phyloP scores from a whole-genome alignment of 1,140 invertebrate species.

The Fopius arisanus region DNA sequence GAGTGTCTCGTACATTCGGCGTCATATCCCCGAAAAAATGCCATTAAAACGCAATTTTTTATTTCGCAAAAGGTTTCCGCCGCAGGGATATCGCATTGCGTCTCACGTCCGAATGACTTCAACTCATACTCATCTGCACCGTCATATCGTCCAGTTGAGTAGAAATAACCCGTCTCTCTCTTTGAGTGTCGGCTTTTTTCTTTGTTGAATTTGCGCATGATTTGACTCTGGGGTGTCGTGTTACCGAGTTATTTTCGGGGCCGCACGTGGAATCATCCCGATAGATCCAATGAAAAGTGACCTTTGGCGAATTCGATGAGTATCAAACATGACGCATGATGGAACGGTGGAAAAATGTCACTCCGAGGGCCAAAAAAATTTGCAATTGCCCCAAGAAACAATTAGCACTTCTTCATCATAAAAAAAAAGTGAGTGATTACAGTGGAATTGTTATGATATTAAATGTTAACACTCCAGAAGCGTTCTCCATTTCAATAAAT shows the following conservation, averaged over 20 bases:
- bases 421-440: no score
- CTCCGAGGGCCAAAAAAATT: neutral
- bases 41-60: neutral
- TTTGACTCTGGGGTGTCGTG: constrained; percentile 54
- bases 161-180: constrained; percentile 34
- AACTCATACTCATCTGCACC: constrained; percentile 41
- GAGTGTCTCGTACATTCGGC: neutral
- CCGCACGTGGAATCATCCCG: constrained; percentile 45
- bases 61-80: constrained; percentile 26
- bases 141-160: constrained; percentile 41
- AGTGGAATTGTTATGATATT: no score
- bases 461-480: no score
- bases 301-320: neutral
- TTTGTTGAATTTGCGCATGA: constrained; percentile 61
- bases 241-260: constrained; percentile 58
- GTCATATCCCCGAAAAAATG: constrained; percentile 1
- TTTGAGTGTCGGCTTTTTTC: constrained; percentile 37
- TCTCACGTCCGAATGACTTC: constrained; percentile 55
- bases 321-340: neutral
- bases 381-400: no score
- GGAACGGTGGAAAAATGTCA: neutral
- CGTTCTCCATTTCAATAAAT: no score
- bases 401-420: no score
- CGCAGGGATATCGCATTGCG: constrained; percentile 61
- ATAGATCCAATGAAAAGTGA: neutral